Conservation (phyloP, 2,113 vertebrate genomes). For the Xenotilapia longispinis region DNA sequence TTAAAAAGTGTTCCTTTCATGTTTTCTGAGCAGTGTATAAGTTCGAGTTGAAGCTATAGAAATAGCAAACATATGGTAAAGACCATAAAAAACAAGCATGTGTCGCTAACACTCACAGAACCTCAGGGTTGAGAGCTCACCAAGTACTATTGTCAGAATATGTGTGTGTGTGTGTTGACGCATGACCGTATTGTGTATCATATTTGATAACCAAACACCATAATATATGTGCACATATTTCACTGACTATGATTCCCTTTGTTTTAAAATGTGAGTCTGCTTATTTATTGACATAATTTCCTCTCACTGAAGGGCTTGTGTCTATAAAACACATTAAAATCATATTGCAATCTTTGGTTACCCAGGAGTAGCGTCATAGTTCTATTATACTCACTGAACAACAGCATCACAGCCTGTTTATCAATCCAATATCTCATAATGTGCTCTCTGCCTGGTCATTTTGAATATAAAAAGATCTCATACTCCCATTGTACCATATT, state of each 20-base stretch:
- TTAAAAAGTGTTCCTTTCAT: not conserved
- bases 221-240: constrained; percentile 14
- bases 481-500: constrained; percentile 61
- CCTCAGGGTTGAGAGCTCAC: not conserved
- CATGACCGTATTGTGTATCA: not conserved
- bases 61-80: not conserved
- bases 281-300: constrained; percentile 70
- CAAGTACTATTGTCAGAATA: not conserved
- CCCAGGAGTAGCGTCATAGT: constrained; percentile 68
- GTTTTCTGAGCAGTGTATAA: not conserved
- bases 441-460: constrained; percentile 61
- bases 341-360: constrained; percentile 67
- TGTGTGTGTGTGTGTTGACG: not conserved
- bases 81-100: not conserved
- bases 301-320: constrained; percentile 55
- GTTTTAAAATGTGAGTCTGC: constrained; percentile 55
- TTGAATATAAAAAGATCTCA: constrained; percentile 67
- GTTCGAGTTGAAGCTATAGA: not conserved
- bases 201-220: constrained; percentile 21
- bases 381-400: constrained; percentile 63
- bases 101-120: not conserved
- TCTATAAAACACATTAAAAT: constrained; percentile 70
- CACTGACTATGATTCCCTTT: constrained; percentile 43
- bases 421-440: constrained; percentile 73
- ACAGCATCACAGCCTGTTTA: constrained; percentile 61